Evolutionary conservation across 2,797 vertebrate genomes (phyloP).

Genomic region (Chelmon rostratus): DNA sequence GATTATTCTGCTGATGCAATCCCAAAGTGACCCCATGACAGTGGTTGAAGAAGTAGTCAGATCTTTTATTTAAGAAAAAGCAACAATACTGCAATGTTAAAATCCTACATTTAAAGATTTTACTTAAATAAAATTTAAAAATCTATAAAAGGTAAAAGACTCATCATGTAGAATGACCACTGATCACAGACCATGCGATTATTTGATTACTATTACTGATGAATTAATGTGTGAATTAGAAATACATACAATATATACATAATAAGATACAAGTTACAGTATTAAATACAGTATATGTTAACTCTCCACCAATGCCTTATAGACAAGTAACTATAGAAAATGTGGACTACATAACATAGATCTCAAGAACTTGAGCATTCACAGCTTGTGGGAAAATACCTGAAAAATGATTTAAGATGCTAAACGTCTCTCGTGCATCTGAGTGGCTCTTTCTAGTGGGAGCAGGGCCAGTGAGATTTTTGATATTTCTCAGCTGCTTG

Average conservation of each 20-base stretch:
- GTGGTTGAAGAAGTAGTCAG: neutral
- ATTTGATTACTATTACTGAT: neutral
- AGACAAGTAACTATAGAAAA: constrained; percentile 10
- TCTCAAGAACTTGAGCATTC: constrained; percentile 7
- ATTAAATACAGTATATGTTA: neutral
- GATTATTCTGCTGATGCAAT: constrained; percentile 22
- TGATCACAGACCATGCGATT: neutral
- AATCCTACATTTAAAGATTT: neutral
- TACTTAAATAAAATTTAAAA: neutral
- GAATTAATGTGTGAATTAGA: neutral
- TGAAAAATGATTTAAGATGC: constrained; percentile 43
- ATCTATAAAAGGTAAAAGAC: neutral
- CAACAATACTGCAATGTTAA: neutral
- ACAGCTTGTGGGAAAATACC: constrained; percentile 58
- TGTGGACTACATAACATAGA: constrained; percentile 11
- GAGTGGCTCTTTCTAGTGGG: constrained; percentile 42
- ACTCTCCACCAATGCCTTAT: constrained; percentile 1
- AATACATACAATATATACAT: no score
- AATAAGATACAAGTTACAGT: neutral
- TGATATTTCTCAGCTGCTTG: constrained; percentile 58
- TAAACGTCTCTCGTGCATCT: constrained; percentile 28
- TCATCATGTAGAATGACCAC: neutral
- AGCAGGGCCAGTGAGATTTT: constrained; percentile 50
- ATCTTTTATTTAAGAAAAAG: neutral
- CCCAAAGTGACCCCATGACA: constrained; percentile 11